phyloP scores from a whole-genome alignment of 1,140 invertebrate species.

The Diploscapter pachys region DNA sequence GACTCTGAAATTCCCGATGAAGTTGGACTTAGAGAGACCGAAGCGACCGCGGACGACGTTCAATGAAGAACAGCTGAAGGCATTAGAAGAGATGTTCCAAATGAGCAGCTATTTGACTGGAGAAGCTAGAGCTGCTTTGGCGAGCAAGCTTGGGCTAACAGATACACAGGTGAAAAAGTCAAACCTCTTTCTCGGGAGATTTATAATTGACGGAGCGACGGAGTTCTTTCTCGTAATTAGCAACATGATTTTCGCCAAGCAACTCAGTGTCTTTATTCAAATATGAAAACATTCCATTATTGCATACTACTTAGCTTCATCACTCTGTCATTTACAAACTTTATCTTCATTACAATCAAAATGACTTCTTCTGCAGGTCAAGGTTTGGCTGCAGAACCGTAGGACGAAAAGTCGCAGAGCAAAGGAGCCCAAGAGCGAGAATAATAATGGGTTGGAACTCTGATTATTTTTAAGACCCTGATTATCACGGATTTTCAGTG shows the following conservation, averaged over 20 bases:
- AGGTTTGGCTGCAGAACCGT: slow-evolving; percentile 66
- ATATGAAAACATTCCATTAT: too few species aligned
- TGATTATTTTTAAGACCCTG: too few species aligned
- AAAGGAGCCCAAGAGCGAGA: too few species aligned
- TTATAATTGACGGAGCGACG: too few species aligned
- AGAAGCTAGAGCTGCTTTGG: slow-evolving; percentile 61
- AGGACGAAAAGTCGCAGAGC: slow-evolving; percentile 59
- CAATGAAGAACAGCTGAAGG: slow-evolving; percentile 62
- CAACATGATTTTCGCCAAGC: too few species aligned
- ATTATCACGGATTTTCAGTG: too few species aligned
- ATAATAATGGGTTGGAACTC: too few species aligned
- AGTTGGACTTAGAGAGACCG: slow-evolving; percentile 63
- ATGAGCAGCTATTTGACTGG: slow-evolving; percentile 64
- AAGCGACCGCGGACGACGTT: slow-evolving; percentile 64
- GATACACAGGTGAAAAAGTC: slow-evolving; percentile 62
- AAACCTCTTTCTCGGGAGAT: background rate
- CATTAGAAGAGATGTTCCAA: slow-evolving; percentile 61
- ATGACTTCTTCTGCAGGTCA: slow-evolving; percentile 59
- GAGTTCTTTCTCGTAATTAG: too few species aligned
- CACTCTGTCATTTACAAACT: slow-evolving; percentile 31
- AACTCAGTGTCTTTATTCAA: too few species aligned
- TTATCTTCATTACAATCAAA: slow-evolving; percentile 6
- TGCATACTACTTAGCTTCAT: too few species aligned
- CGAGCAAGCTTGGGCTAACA: slow-evolving; percentile 60
- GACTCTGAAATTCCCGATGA: slow-evolving; percentile 63